Percentiles rank a stretch among this genome's conserved stretches.
phyloP scores from a whole-genome alignment of 2,888 invertebrate species.

The Capitulum mitella region DNA sequence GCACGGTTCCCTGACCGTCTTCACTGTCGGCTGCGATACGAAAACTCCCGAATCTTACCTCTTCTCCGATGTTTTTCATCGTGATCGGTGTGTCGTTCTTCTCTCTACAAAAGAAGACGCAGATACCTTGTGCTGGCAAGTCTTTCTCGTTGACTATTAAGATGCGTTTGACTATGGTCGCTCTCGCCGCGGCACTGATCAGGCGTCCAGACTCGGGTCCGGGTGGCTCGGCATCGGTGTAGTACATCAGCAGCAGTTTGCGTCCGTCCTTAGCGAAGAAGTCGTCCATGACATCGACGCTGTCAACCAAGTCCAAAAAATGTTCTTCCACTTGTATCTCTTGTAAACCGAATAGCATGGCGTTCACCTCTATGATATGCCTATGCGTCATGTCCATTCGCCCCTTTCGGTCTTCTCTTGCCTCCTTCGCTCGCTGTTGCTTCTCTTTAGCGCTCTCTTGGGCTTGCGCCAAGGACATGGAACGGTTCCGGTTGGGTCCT shows the following conservation, averaged over 20 bases:
- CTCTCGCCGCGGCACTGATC: slow-evolving; percentile 31
- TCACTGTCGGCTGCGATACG: slow-evolving; percentile 40
- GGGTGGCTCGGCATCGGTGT: slow-evolving; percentile 58
- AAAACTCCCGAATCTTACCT: slow-evolving; percentile 44
- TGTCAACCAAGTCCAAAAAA: slow-evolving; percentile 58
- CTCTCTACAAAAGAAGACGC: slow-evolving; percentile 62
- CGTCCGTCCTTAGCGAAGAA: slow-evolving; percentile 56
- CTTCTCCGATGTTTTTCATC: slow-evolving; percentile 58
- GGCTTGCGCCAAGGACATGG: neutral
- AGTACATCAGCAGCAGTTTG: slow-evolving; percentile 57
- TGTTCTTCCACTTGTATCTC: slow-evolving; percentile 56
- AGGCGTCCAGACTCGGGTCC: slow-evolving; percentile 57
- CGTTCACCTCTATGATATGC: neutral
- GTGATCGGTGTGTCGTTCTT: slow-evolving; percentile 55
- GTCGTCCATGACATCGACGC: slow-evolving; percentile 55
- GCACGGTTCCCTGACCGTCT: slow-evolving; percentile 33
- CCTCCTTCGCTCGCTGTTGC: neutral
- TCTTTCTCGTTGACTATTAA: slow-evolving; percentile 56
- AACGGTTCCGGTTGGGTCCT: neutral
- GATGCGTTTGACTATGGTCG: slow-evolving; percentile 39
- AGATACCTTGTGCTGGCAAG: slow-evolving; percentile 54
- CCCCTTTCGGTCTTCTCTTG: neutral
- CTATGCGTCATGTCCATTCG: neutral
- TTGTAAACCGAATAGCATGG: neutral
- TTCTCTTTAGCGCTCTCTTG: slow-evolving; percentile 6